Base-by-base conservation (phyloP, 1,140 invertebrate species). In the Oscheius sp. region DNA sequence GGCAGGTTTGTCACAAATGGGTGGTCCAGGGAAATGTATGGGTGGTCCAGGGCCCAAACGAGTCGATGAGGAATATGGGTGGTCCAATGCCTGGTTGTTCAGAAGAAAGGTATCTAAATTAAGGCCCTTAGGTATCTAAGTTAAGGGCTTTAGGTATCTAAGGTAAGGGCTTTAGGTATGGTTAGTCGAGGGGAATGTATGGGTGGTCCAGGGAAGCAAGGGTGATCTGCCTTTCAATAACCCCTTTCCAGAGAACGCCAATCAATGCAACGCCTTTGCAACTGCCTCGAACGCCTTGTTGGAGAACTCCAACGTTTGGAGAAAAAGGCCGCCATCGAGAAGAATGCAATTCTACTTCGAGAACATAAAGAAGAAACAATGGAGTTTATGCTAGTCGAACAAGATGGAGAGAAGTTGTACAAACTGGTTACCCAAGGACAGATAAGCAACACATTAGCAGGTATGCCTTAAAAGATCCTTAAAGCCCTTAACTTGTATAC, bases 341-440 rank as follows among this genome's bases (percentile, higher is more conserved):
- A 63, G 31, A 13, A 32, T 26, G 32, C 61, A 35, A n/a, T 38
- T 26, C 31, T 34, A 32, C 1, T 20, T 13, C 31, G 61, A 26
- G 61, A 63, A 34, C 35, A 36, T 34, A 63, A 63, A 34, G 18
- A 63, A 26, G 0, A 36, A 32, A 63, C 10, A 7, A 13, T 63
- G 10, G 61, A 63, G 1, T 63, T 63, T 32, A 63, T 63, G 32
- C 26, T 63, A 32, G 61, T 63, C 26, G 61, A 63, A 26, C 28
- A 36, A 1, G 31, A 63, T 1, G 61, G 61, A 26, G 61, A 36
- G 31, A 10, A 32, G 23, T n/a, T 63, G 61, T 63, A 63, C 49
- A 55, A 55, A 26, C 7, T 55, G 15, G 49, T 55, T 4, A 55
- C 49, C 4, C 49, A 55, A 26, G 4, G 28, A 7, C 15, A 55